Evolutionary conservation across 2,888 invertebrate species (phyloP).

Genomic region (Netelia fuscicornis): DNA sequence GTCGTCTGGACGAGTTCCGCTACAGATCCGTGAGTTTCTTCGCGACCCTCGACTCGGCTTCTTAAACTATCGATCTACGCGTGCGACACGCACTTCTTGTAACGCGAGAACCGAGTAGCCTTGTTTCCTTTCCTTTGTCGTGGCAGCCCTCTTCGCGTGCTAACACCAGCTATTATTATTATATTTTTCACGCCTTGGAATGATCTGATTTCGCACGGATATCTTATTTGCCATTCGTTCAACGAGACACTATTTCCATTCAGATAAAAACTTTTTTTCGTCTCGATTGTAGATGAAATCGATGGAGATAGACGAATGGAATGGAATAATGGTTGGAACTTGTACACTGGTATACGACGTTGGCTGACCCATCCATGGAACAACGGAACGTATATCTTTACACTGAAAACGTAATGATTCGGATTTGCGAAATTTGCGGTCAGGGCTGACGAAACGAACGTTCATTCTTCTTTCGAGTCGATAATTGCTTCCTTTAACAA

Average conservation of each 20-base stretch:
- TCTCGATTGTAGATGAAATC: neutral
- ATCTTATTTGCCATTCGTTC: neutral
- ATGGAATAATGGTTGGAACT: too few relatives aligned
- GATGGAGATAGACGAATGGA: neutral
- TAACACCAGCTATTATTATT: slow-evolving; percentile 16
- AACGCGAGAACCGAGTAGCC: slow-evolving; percentile 21
- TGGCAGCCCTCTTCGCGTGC: neutral
- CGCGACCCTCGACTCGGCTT: slow-evolving; percentile 33
- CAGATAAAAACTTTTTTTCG: neutral
- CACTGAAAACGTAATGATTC: too few relatives aligned
- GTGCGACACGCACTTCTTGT: slow-evolving; percentile 37
- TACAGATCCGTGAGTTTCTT: slow-evolving; percentile 37
- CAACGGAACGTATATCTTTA: too few relatives aligned
- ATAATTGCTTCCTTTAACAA: too few relatives aligned
- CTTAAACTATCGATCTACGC: slow-evolving; percentile 48
- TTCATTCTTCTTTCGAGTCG: too few relatives aligned
- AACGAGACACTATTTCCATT: neutral
- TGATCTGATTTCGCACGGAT: neutral
- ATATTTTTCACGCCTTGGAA: neutral
- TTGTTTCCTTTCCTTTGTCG: slow-evolving; percentile 38
- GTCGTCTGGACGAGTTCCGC: slow-evolving; percentile 67
- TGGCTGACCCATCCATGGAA: too few relatives aligned
- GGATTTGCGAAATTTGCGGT: too few relatives aligned
- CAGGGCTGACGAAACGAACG: too few relatives aligned
- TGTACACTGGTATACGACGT: too few relatives aligned